These are phyloP conservation scores for Eptesicus fuscus DNA, from an alignment of 2,113 vertebrate genomes.

Conservation along the genomic window DNA sequence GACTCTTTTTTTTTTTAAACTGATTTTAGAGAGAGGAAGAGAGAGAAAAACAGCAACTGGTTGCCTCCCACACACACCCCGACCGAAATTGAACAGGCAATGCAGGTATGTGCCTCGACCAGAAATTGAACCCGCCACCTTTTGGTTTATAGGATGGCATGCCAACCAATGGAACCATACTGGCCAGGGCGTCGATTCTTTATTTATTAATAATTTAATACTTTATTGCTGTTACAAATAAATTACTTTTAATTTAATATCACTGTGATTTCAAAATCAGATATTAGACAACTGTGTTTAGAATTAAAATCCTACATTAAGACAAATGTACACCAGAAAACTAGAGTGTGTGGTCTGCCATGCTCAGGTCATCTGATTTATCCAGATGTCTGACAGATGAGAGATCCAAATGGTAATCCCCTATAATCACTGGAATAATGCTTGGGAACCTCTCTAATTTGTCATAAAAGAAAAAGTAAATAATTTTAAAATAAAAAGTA, in stretches of 20 bases:
- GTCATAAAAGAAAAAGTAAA: background rate
- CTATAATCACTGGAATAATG: background rate
- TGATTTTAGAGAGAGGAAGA: background rate
- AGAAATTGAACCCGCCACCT: background rate
- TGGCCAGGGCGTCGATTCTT: background rate
- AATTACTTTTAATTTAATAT: slow-evolving; percentile 21
- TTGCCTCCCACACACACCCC: background rate
- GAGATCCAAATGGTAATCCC: background rate
- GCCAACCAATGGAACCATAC: background rate
- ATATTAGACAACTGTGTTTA: slow-evolving; percentile 12
- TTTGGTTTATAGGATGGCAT: background rate
- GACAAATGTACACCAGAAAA: background rate
- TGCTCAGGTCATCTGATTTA: background rate
- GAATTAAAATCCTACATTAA: slow-evolving; percentile 1
- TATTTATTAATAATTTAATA: background rate
- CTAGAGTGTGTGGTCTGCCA: background rate
- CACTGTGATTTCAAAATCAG: background rate
- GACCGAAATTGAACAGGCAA: background rate
- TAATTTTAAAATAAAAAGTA: background rate
- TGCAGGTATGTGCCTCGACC: background rate
- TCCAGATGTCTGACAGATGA: background rate
- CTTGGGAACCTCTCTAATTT: background rate
- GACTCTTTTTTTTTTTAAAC: background rate
- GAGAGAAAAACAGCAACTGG: background rate
- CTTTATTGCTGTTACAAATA: background rate